Conservation (phyloP, 2,113 vertebrate genomes). For the Gasterosteus nipponicus region DNA sequence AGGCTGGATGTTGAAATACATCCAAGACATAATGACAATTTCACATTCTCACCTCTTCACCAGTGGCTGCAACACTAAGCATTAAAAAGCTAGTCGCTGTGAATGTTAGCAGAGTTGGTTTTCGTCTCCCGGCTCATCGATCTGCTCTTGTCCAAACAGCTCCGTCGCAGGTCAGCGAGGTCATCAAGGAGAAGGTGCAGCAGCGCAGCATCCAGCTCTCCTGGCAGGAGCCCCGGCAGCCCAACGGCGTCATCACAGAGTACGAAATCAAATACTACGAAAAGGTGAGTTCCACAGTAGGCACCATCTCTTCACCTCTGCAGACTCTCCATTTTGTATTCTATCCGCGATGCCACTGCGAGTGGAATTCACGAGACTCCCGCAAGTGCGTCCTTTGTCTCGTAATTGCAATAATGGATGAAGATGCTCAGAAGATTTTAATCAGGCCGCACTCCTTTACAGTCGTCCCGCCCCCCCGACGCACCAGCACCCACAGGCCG, state of each 20-base stretch:
- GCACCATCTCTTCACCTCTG: slow-evolving; percentile 7
- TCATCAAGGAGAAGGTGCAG: slow-evolving; percentile 95
- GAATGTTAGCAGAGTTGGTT: slow-evolving; percentile 83
- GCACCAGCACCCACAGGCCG: slow-evolving; percentile 31
- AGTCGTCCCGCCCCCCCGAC: slow-evolving; percentile 24
- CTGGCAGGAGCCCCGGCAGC: slow-evolving; percentile 98
- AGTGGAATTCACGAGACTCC: slow-evolving; percentile 58
- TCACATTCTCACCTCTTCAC: slow-evolving; percentile 75
- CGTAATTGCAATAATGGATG: slow-evolving; percentile 77
- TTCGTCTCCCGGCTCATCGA: slow-evolving; percentile 78
- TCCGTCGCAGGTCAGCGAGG: slow-evolving; percentile 96
- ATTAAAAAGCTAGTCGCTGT: slow-evolving; percentile 80
- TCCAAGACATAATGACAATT: slow-evolving; percentile 66
- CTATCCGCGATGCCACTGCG: slow-evolving; percentile 27
- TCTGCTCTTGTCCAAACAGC: slow-evolving; percentile 87
- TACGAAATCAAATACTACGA: slow-evolving; percentile 99
- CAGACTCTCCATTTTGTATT: slow-evolving; percentile 49
- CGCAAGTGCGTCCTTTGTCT: slow-evolving; percentile 63
- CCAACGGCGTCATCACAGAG: slow-evolving; percentile 98
- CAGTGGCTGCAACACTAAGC: slow-evolving; percentile 82
- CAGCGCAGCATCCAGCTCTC: slow-evolving; percentile 95
- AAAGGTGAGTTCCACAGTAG: slow-evolving; percentile 87
- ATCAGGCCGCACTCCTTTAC: slow-evolving; percentile 69
- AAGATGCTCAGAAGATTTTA: slow-evolving; percentile 77
- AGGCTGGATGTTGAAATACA: slow-evolving; percentile 83